Evolutionary conservation across 2,797 vertebrate genomes (phyloP).

Genomic region (Naso thynnoides): DNA sequence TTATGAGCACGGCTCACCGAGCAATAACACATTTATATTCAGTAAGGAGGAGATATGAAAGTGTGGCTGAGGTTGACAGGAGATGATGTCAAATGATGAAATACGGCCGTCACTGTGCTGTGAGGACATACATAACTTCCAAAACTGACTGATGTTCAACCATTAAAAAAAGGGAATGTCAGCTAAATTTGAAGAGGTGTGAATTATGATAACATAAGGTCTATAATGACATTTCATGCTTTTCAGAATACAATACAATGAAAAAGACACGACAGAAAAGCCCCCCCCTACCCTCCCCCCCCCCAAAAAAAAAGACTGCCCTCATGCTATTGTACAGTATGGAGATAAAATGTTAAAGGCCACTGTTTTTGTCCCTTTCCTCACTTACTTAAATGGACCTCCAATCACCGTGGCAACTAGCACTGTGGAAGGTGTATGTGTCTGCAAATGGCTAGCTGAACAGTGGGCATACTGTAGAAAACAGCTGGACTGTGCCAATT

Average conservation of each 20-base stretch:
- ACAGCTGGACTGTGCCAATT: constrained; percentile 64
- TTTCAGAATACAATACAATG: neutral
- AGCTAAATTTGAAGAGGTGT: neutral
- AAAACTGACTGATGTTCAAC: constrained; percentile 2
- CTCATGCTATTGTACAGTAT: neutral
- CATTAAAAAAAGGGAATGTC: neutral
- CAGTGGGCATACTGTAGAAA: constrained; percentile 56
- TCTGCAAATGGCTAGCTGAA: constrained; percentile 50
- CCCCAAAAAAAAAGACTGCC: no score
- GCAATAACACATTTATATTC: constrained; percentile 41
- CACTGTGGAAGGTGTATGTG: constrained; percentile 42
- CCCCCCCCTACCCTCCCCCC: no score
- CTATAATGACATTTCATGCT: neutral
- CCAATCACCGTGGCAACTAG: constrained; percentile 60
- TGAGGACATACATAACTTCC: neutral
- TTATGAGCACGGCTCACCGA: constrained; percentile 17
- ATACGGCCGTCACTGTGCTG: neutral
- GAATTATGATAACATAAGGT: neutral
- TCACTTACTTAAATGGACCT: constrained; percentile 44
- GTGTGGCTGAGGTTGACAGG: constrained; percentile 3
- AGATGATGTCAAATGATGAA: constrained; percentile 16
- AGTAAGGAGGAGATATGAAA: constrained; percentile 23
- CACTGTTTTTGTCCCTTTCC: constrained; percentile 23
- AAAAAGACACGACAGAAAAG: neutral
- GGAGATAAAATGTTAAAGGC: constrained; percentile 31